Base-by-base conservation (phyloP, 2,797 vertebrate genomes). In the Eupleurogrammus muticus region DNA sequence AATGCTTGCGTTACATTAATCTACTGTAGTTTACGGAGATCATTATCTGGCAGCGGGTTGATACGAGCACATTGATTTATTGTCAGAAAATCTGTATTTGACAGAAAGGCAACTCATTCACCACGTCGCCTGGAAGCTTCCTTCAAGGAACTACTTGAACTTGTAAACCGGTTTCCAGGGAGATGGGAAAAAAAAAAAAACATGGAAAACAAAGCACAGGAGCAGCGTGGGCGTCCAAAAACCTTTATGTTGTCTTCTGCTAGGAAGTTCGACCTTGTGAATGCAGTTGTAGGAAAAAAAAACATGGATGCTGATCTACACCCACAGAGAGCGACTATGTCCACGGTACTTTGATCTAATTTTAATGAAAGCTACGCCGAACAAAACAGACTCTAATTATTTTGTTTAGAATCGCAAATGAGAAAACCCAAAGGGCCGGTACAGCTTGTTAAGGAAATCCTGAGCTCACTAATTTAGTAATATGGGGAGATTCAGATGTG, bases 371-470 rank as follows among this genome's bases (percentile, higher is more conserved):
- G 73, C 53, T 73, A 72, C 67, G 77, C 81, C 71, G 77, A 78
- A 84, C 76, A 81, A 91, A 89, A 88, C 49, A 44, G 69, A 71
- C 82, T 91, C 76, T 91, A 88, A 93, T 91, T 87, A 92, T 85
- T 90, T 85, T 75, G 81, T 81, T 85, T 85, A 90, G 84, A 87
- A 81, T 90, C 66, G 76, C 61, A 83, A 86, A 86, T 77, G 75
- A 84, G 77, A 86, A 89, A 75, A 50, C 83, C 60, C 84, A 54
- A 5, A 51, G 55, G 88, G 79, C 64, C 6, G 28, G 28, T 28
- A 6, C 28, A 28, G 28, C 28, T 28, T 28, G 28, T 28, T 28
- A 28, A 28, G 28, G 28, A 28, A 28, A 28, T 28, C 28, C 6
- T 28, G 28, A 3, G 3, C 28, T 28, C 28, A 28, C 28, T 28